Evolutionary conservation across 2,113 vertebrate genomes (phyloP).

Genomic region (Bos indicus): DNA sequence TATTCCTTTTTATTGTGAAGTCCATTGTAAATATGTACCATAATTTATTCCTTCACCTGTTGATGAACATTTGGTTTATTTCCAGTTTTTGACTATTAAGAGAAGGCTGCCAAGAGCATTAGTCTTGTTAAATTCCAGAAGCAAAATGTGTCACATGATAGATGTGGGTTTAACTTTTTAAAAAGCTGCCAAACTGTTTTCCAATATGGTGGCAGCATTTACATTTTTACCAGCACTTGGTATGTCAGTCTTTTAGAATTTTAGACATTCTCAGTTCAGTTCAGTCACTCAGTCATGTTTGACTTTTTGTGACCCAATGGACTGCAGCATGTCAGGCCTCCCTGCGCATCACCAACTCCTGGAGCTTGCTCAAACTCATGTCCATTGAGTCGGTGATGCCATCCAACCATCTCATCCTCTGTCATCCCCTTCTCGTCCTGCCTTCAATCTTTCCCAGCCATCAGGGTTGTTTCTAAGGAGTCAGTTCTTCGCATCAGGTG

Average conservation of each 20-base stretch:
- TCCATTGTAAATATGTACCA: neutral
- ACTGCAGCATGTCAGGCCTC: neutral
- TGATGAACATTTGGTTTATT: conserved; percentile 4
- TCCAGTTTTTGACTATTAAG: neutral
- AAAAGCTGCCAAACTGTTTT: neutral
- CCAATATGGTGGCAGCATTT: neutral
- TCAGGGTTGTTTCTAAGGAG: neutral
- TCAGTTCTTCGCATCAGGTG: neutral
- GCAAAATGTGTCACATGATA: neutral
- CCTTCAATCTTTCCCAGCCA: neutral
- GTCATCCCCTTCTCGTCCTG: neutral
- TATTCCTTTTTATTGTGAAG: neutral
- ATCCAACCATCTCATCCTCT: neutral
- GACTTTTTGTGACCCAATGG: neutral
- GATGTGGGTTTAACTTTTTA: neutral
- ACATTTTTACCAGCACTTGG: neutral
- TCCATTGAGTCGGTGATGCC: neutral
- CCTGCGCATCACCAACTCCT: neutral
- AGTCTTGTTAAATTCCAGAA: neutral
- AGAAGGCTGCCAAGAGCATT: neutral
- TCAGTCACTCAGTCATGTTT: neutral
- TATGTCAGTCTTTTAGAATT: neutral
- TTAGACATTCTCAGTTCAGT: neutral
- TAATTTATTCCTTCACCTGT: neutral
- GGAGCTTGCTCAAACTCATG: neutral